Percentiles rank a stretch among this genome's conserved stretches.
phyloP scores from a whole-genome alignment of 2,888 invertebrate genomes.

The Lasioglossum pauxillum region DNA sequence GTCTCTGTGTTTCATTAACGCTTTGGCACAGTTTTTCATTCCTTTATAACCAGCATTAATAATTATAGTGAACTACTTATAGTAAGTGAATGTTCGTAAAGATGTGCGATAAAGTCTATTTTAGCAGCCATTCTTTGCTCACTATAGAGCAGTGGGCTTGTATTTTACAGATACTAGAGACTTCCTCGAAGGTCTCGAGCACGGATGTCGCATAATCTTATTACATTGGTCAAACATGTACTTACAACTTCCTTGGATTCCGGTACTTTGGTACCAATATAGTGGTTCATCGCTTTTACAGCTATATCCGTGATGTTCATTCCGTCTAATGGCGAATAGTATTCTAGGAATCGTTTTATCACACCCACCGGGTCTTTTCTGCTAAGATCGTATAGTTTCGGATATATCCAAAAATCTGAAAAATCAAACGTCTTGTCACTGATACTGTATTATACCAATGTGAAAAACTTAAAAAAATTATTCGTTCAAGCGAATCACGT shows the following conservation, averaged over 20 bases:
- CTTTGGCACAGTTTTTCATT: no score
- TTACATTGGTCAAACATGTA: constrained; percentile 3
- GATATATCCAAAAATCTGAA: neutral
- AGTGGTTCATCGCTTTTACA: constrained; percentile 42
- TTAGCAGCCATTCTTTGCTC: neutral
- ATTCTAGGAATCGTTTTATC: constrained; percentile 71
- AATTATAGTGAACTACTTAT: neutral
- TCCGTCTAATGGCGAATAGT: constrained; percentile 47
- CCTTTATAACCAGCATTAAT: no score
- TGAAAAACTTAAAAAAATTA: neutral
- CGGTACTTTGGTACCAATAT: constrained; percentile 44
- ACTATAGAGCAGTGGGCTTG: neutral
- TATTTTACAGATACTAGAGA: neutral
- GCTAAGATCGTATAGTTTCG: neutral
- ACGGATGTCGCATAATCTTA: neutral
- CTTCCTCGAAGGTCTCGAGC: neutral
- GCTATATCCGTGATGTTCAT: neutral
- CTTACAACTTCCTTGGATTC: constrained; percentile 54
- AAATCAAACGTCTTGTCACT: neutral
- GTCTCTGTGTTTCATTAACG: no score
- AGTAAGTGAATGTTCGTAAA: neutral
- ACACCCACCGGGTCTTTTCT: neutral
- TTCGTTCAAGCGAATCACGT: no score
- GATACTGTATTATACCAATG: neutral
- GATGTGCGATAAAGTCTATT: neutral